Percentiles rank a stretch among this genome's conserved stretches.
Conservation (phyloP, 2,113 vertebrate species). For the Eretmochelys imbricata region DNA sequence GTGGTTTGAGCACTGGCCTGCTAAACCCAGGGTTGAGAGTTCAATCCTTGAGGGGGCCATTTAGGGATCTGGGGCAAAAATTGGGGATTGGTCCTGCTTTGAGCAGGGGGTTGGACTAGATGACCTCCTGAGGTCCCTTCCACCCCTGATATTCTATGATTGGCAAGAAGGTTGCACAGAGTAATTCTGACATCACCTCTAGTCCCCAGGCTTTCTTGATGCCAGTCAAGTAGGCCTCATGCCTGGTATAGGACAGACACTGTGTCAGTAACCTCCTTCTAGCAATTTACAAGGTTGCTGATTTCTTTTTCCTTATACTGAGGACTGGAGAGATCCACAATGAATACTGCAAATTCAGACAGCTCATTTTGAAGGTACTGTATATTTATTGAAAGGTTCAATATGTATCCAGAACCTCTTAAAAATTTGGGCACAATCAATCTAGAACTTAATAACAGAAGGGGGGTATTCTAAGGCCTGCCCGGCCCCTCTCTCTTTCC, state of each 20-base stretch:
- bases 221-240: not conserved
- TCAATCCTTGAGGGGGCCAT: too few relatives aligned
- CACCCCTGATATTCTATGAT: too few relatives aligned
- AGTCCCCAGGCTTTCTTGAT: not conserved
- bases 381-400: not conserved
- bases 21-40: too few relatives aligned
- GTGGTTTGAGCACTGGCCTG: too few relatives aligned
- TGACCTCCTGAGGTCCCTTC: too few relatives aligned
- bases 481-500: not conserved
- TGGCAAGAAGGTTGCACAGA: rapidly evolving
- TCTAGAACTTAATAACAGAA: not conserved
- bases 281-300: not conserved
- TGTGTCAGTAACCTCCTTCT: not conserved
- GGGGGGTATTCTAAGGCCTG: not conserved
- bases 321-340: not conserved
- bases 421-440: not conserved
- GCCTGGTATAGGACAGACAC: not conserved
- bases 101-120: too few relatives aligned
- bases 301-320: not conserved
- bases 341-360: not conserved
- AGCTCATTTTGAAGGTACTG: not conserved
- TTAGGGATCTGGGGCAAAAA: too few relatives aligned
- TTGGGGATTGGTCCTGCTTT: too few relatives aligned
- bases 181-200: not conserved
- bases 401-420: not conserved